Conservation (phyloP, 2,113 vertebrate species). For the Lota lota region DNA sequence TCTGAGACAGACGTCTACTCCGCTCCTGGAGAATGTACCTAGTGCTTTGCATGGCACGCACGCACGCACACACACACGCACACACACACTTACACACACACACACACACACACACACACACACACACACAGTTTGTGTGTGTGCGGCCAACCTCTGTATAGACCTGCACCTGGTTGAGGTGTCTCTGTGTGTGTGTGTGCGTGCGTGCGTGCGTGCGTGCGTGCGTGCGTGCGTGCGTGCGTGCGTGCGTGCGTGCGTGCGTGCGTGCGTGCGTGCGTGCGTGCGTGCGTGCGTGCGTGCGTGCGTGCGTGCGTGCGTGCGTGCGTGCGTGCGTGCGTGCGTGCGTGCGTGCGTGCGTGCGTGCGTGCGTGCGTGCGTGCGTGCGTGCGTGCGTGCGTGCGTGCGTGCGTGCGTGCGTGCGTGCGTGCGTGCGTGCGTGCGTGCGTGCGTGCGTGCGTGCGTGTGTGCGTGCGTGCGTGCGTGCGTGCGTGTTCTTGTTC, state of each 20-base stretch:
- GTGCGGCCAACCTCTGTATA: not conserved
- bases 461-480: constrained; percentile 2
- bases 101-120: not conserved
- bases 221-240: no score
- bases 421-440: constrained; percentile 7
- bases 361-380: not conserved
- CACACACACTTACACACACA: not conserved
- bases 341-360: no score
- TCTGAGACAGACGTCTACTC: no score
- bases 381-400: no score
- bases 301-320: no score
- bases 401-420: not conserved
- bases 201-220: no score
- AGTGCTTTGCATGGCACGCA: not conserved
- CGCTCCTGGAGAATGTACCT: no score
- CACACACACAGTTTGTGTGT: constrained; percentile 4
- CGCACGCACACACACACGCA: not conserved
- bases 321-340: no score
- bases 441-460: constrained; percentile 7
- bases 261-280: no score
- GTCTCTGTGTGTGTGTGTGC: not conserved
- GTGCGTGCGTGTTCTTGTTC: not conserved
- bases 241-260: no score
- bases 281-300: no score
- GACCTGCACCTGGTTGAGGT: not conserved